Percentiles rank a stretch among this genome's conserved stretches.
These are phyloP conservation scores for Conus ventricosus DNA, from an alignment of 1,140 invertebrate species.

Conservation along the genomic window DNA sequence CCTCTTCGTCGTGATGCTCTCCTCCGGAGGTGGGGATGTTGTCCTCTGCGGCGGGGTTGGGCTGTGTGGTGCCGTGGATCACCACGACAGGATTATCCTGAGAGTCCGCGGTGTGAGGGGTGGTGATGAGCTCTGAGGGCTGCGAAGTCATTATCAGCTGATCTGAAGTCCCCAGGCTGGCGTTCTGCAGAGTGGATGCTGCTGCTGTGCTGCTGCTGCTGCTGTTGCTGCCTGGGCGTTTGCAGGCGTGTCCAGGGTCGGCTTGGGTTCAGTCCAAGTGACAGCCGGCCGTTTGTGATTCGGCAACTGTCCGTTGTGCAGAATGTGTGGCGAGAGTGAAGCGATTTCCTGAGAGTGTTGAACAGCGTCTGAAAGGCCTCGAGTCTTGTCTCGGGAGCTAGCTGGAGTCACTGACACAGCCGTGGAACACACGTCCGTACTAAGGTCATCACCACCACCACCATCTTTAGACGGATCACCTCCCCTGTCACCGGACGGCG, in stretches of 20 bases:
- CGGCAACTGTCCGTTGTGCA: not conserved
- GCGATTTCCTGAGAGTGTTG: not conserved
- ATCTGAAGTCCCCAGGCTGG: not conserved
- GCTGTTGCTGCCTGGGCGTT: not conserved
- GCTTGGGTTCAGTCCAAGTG: not conserved
- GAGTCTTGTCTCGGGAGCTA: not conserved
- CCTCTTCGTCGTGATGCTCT: not conserved
- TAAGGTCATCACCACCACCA: not conserved
- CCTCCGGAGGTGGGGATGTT: not conserved
- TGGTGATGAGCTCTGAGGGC: not conserved
- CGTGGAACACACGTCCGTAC: not conserved
- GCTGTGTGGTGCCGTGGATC: not conserved
- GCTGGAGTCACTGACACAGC: not conserved
- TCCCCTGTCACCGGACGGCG: not conserved
- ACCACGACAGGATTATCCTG: not conserved
- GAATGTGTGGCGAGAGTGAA: not conserved
- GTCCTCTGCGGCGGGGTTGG: not conserved
- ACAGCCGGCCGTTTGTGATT: not conserved
- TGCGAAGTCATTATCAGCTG: not conserved
- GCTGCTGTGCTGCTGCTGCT: not conserved
- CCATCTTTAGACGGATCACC: not conserved
- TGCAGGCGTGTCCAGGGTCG: not conserved
- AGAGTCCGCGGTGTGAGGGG: not conserved
- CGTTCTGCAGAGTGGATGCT: not conserved
- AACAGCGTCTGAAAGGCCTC: not conserved